A percentile compares a stretch with the other conserved stretches of the same genome.
Conservation (phyloP, 2,888 invertebrate genomes). For the Ceramica pisi region DNA sequence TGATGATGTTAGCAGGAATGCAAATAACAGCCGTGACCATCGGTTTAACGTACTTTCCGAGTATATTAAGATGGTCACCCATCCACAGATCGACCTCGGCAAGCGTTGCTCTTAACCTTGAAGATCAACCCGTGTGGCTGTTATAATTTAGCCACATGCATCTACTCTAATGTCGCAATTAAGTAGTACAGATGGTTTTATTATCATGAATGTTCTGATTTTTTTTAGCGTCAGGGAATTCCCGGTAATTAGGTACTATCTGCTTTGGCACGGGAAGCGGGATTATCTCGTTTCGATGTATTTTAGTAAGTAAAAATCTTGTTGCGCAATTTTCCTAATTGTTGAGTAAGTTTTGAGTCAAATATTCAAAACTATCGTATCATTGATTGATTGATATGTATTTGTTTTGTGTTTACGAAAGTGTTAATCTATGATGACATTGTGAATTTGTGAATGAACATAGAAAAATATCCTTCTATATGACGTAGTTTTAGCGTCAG, state of each 20-base stretch:
- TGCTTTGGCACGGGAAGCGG: neutral
- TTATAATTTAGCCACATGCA: too few relatives aligned
- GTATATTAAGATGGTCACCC: too few relatives aligned
- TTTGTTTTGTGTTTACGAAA: conserved; percentile 12
- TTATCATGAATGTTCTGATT: neutral
- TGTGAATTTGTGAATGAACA: neutral
- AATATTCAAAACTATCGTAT: conserved; percentile 13
- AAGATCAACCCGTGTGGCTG: too few relatives aligned
- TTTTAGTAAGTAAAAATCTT: conserved; percentile 2
- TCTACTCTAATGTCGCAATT: neutral
- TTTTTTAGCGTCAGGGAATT: neutral
- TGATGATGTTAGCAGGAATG: too few relatives aligned
- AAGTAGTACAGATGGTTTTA: neutral
- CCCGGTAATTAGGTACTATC: conserved; percentile 9
- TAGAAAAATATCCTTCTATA: too few relatives aligned
- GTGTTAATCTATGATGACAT: conserved; percentile 11
- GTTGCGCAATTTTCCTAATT: conserved; percentile 15
- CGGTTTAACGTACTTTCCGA: too few relatives aligned
- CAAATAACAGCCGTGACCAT: too few relatives aligned
- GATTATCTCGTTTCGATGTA: neutral
- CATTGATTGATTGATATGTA: conserved; percentile 14
- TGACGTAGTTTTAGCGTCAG: too few relatives aligned
- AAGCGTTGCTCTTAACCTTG: too few relatives aligned
- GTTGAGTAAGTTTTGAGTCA: conserved; percentile 15
- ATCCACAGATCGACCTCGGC: too few relatives aligned